phyloP scores from a whole-genome alignment of 2,113 vertebrate genomes.

The Pterocles burchelli region DNA sequence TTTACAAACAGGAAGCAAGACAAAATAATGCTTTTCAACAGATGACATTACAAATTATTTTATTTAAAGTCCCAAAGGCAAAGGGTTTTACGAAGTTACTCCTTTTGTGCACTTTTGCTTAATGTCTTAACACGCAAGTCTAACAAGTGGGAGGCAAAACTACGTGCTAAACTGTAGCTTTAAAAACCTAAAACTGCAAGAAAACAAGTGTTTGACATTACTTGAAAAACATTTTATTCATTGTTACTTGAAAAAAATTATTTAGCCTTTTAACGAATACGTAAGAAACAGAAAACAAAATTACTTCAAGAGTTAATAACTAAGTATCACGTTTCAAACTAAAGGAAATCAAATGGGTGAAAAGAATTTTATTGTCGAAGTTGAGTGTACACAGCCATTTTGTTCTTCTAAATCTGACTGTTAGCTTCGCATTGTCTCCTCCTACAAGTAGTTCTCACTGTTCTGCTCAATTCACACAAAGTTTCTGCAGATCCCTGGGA shows the following conservation, averaged over 20 bases:
- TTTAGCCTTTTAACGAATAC: neutral
- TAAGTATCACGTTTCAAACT: neutral
- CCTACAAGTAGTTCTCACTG: neutral
- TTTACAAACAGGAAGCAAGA: neutral
- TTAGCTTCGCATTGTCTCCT: neutral
- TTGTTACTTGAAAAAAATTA: neutral
- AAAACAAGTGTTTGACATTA: neutral
- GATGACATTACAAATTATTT: neutral
- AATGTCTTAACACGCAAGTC: neutral
- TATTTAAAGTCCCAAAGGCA: slow-evolving; percentile 6
- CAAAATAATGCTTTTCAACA: slow-evolving; percentile 19
- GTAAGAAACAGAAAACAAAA: neutral
- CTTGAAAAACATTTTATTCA: neutral
- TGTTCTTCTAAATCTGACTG: neutral
- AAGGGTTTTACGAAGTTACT: neutral
- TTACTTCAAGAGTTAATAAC: neutral
- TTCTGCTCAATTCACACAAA: neutral
- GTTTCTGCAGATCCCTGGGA: neutral
- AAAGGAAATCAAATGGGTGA: neutral
- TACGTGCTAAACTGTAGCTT: neutral
- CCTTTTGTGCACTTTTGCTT: neutral
- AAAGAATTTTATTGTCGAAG: slow-evolving; percentile 9
- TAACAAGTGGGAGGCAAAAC: neutral
- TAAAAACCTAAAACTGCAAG: neutral
- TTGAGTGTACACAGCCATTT: neutral